Evolutionary conservation across 2,113 vertebrate species (phyloP), one percentile per base, ranked within the genome.

Genomic region (Zeus faber): DNA sequence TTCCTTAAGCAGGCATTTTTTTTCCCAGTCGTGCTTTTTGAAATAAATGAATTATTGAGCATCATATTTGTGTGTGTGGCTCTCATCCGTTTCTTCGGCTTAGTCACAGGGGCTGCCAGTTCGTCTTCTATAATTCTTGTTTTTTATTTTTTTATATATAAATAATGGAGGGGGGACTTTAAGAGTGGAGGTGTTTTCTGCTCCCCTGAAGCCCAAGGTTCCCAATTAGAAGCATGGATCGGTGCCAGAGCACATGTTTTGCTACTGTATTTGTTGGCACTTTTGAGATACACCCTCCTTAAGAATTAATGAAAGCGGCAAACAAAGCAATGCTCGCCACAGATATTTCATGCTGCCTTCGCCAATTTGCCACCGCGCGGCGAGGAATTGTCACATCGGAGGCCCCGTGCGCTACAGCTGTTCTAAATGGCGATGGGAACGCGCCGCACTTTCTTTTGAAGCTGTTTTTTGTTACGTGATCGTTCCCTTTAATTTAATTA

Each of bases 241-340:
- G 80, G 74, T 85, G 86, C 88, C 89, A 91, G 82, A 83, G 85
- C 76, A 84, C 85, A 88, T 87, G 82, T 83, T 85, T 87, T 74
- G 78, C 67, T 71, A 76, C 72, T 79, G 82, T 82, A 71, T 84
- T 80, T 80, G 79, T 79, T 88, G 85, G 82, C 85, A 87, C 85
- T 85, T 86, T 85, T 80, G 71, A 83, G 79, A 87, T 76, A 73
- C 73, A 77, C 56, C 69, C 85, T 85, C 68, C 85, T 90, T 72
- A 88, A 89, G 82, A 88, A 88, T 91, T 89, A 85, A 89, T 89
- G 85, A 87, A 86, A 86, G 58, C 72, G 74, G 54, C 76, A 82
- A 85, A 82, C 82, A 85, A 88, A 83, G 79, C 77, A 76, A 54
- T 57, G 60, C 72, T 69, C 62, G 69, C 79, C 72, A 81, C 80